Evolutionary conservation across 2,113 vertebrate species (phyloP), one percentile per base, ranked within the genome.

Genomic region (Phalacrocorax aristotelis): DNA sequence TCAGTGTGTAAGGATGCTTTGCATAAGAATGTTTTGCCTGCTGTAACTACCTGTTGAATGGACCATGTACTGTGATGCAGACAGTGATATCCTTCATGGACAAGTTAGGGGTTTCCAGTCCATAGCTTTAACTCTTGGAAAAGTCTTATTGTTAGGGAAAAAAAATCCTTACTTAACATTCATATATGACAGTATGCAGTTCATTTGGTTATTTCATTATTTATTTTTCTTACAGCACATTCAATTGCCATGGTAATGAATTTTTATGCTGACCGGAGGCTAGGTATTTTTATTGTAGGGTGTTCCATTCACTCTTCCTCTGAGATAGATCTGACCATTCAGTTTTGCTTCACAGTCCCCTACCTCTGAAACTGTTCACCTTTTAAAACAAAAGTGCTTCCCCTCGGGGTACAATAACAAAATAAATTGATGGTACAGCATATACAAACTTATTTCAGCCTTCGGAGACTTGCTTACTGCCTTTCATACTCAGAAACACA

Each of bases 321-420:
- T 82, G 81, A 87, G 58, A 92, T 8, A 89, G 34, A 70, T 79
- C 30, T 10, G 11, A 57, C 34, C 75, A 81, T 70, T 83, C 78
- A 49, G 77, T 57, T 97, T 91, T 97, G 91, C 90, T 97, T 97
- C 95, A 97, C 44, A 90, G 87, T 86, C 38, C 25, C 38, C 27
- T 92, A 93, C 85, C 78, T 93, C 85, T 91, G 80, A 93, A 93
- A 83, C 52, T 83, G n/a, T 42, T 95, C 91, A 96, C 83, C 89
- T 96, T 95, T 95, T 70, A 90, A 95, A 96, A 88, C 44, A 85
- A 77, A 89, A 87, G 54, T 70, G 40, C 23, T 55, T 93, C n/a
- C 89, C 93, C 93, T 94, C 79, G 1, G 34, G 77, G 83, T 93
- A 87, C 78, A 96, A 68, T 84, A 92, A 91, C 57, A 90, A 92